A percentile compares a stretch with the other conserved stretches of the same genome.
phyloP scores from a whole-genome alignment of 2,797 vertebrate species.

The Phoeniculus purpureus region DNA sequence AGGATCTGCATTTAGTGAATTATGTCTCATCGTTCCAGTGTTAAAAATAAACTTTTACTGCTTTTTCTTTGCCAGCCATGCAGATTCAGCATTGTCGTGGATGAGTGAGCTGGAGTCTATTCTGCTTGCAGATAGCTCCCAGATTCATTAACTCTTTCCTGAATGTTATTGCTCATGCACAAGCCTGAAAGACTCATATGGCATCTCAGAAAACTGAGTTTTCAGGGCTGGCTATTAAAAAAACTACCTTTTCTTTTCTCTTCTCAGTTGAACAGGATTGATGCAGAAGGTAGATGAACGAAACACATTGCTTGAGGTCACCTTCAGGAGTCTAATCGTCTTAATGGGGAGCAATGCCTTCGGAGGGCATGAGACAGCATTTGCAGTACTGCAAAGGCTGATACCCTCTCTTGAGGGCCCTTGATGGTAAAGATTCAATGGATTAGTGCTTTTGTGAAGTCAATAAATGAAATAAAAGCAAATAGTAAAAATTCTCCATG shows the following conservation, averaged over 20 bases:
- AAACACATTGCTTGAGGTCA: constrained; percentile 1
- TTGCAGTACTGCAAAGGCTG: not conserved
- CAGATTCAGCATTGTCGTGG: not conserved
- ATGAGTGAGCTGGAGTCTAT: not conserved
- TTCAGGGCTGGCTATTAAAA: not conserved
- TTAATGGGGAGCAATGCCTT: not conserved
- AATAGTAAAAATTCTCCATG: not conserved
- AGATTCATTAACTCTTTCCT: not conserved
- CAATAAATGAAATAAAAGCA: not conserved
- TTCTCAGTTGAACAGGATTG: not conserved
- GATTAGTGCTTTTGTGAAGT: not conserved
- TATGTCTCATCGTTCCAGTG: not conserved
- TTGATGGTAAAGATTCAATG: not conserved
- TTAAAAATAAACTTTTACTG: not conserved
- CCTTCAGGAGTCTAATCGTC: not conserved
- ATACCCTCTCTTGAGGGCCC: not conserved
- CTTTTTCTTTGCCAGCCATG: not conserved
- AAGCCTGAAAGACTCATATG: not conserved
- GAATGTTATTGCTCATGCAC: not conserved
- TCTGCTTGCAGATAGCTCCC: not conserved
- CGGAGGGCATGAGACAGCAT: not conserved
- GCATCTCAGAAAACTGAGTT: not conserved
- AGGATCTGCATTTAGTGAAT: not conserved
- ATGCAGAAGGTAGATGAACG: constrained; percentile 15
- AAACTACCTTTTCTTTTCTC: not conserved